Percentiles rank a stretch among this genome's conserved stretches.
Evolutionary conservation across 2,113 vertebrate species (phyloP).

Genomic region (Otolemur garnettii): DNA sequence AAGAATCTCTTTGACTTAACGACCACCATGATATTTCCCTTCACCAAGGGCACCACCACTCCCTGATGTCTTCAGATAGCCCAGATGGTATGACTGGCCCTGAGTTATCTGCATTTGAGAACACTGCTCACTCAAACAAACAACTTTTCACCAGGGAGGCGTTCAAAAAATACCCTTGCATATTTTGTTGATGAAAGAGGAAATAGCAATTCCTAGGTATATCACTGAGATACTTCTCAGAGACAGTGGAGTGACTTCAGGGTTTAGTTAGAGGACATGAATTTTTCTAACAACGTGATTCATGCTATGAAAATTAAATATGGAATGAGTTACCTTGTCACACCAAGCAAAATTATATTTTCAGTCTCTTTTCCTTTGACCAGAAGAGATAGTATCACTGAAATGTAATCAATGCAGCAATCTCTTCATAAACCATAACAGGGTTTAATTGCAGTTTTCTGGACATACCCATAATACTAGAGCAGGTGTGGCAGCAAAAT

Average conservation of each 20-base stretch:
- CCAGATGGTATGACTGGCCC: background rate
- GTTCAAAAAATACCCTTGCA: background rate
- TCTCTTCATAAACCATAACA: conserved; percentile 37
- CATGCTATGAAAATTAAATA: conserved; percentile 49
- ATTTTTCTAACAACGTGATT: conserved; percentile 44
- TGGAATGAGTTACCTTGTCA: background rate
- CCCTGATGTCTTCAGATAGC: background rate
- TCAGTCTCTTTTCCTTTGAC: conserved; percentile 49
- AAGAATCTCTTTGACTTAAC: background rate
- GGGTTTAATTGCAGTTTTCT: conserved; percentile 35
- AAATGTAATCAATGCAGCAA: conserved; percentile 46
- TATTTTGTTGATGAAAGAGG: background rate
- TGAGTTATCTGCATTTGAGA: background rate
- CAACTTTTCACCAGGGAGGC: background rate
- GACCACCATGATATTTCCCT: background rate
- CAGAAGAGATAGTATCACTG: conserved; percentile 2
- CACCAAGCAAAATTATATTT: conserved; percentile 28
- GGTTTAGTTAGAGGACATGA: conserved; percentile 32
- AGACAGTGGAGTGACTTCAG: background rate
- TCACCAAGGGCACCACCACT: background rate
- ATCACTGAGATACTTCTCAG: background rate
- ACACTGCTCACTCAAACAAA: background rate
- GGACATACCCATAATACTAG: background rate
- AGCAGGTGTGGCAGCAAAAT: conserved; percentile 22
- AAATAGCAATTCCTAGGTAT: background rate